Base-by-base conservation (phyloP, 2,113 vertebrate genomes). In the Lasiurus cinereus region DNA sequence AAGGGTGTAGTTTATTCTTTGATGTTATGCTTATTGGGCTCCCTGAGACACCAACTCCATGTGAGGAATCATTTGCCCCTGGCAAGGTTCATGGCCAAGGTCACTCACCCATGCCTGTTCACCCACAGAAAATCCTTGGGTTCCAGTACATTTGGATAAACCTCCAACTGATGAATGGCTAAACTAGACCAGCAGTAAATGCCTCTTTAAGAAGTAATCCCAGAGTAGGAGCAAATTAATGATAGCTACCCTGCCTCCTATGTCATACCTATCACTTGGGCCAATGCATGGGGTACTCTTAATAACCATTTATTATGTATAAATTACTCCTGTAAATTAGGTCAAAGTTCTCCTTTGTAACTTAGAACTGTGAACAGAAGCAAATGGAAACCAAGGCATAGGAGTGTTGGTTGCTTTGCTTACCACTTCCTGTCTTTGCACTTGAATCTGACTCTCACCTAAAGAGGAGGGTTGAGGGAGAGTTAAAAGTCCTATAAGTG, bases 401-500 rank as follows among this genome's bases (percentile, higher is more conserved):
- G 27, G 24, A n/a, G 12, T 11, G 5, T 33, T 62, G 54, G 50
- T n/a, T 31, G 78, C 31, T 66, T 62, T 85, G 5, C 14, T 50
- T 22, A 50, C 29, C 14, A 48, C 22, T 54, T 56, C 70, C 33
- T 48, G 2, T 36, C 29, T 46, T 33, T 90, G 62, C 22, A 14
- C n/a, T 33, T 74, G 39, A 36, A 54, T 27, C 59, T 76, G 36
- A n/a, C 33, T 67, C 19, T 80, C n/a, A 54, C 19, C 52, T 29
- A 33, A 50, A 11, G 8, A 4, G 6, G 18, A 15, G 0, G 19
- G 19, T 1, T 54, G 16, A 6, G 8, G 3, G 18, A 29, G 14
- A 74, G 54, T 33, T 59, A 69, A 36, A 54, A 33, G 2, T 18
- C 19, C 70, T 66, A 24, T 16, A 73, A 62, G 13, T 31, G 31